Percentiles rank a stretch among this genome's conserved stretches.
phyloP scores from a whole-genome alignment of 2,797 vertebrate genomes.

The Anableps anableps region DNA sequence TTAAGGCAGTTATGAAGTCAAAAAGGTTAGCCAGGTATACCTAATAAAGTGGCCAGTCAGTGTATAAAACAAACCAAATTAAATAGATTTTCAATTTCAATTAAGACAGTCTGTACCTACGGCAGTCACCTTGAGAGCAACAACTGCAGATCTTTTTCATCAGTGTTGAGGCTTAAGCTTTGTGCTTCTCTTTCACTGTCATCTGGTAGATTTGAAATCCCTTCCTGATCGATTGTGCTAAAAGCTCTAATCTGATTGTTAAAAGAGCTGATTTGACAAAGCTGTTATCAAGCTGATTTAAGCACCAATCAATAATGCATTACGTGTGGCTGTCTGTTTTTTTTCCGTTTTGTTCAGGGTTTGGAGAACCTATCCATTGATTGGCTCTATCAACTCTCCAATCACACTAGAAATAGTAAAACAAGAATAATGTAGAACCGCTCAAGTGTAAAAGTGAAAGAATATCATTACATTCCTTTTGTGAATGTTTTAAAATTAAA shows the following conservation, averaged over 20 bases:
- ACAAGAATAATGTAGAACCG: slow-evolving; percentile 52
- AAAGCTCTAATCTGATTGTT: slow-evolving; percentile 88
- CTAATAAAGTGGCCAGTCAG: neutral
- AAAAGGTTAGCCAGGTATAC: neutral
- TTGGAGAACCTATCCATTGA: slow-evolving; percentile 74
- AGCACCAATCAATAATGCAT: slow-evolving; percentile 82
- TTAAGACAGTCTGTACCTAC: slow-evolving; percentile 37
- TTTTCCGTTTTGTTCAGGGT: slow-evolving; percentile 37
- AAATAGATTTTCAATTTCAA: neutral
- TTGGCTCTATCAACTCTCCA: slow-evolving; percentile 50
- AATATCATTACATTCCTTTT: slow-evolving; percentile 42
- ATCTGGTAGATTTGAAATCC: slow-evolving; percentile 80
- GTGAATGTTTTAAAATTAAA: slow-evolving; percentile 69
- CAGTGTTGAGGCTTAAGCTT: slow-evolving; percentile 51
- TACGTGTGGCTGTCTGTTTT: slow-evolving; percentile 71
- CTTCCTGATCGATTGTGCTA: slow-evolving; percentile 80
- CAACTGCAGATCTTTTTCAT: slow-evolving; percentile 52
- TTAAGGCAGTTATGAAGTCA: neutral
- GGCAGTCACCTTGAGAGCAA: slow-evolving; percentile 22
- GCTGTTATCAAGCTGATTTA: slow-evolving; percentile 87
- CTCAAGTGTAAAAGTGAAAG: slow-evolving; percentile 61
- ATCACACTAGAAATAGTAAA: slow-evolving; percentile 38
- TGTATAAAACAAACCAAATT: neutral
- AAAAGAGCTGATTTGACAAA: slow-evolving; percentile 89
- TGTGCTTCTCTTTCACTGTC: slow-evolving; percentile 70